Conservation (phyloP, 1,140 invertebrate genomes). For the Schlechtendalia chinensis region DNA sequence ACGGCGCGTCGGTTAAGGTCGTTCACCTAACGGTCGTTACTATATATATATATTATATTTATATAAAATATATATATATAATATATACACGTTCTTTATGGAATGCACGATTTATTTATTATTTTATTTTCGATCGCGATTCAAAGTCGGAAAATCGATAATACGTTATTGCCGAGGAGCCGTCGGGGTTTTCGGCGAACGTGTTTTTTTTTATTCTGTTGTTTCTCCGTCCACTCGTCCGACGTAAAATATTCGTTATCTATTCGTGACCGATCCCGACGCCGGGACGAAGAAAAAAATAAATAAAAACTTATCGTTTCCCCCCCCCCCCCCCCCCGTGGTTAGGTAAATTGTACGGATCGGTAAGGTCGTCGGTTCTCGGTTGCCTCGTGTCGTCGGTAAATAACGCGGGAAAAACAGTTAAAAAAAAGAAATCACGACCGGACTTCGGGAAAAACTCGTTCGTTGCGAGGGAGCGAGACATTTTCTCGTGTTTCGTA, state of each 20-base stretch:
- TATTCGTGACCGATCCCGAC: neutral
- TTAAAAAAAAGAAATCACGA: too few relatives aligned
- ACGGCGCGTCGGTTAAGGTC: constrained; percentile 31
- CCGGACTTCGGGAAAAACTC: too few relatives aligned
- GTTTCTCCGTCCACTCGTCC: neutral
- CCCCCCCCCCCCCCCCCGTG: too few relatives aligned
- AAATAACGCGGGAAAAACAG: too few relatives aligned
- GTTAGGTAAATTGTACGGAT: too few relatives aligned
- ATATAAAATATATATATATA: constrained; percentile 5
- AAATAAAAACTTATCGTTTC: too few relatives aligned
- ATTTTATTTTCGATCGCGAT: neutral
- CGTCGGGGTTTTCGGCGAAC: neutral
- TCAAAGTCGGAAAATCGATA: neutral
- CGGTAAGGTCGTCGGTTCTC: too few relatives aligned
- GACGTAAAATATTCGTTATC: too few relatives aligned
- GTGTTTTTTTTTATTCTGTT: neutral
- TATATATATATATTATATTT: constrained; percentile 13
- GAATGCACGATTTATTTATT: constrained; percentile 40
- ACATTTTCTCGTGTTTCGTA: too few relatives aligned
- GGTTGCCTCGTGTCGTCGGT: too few relatives aligned
- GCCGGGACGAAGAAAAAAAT: neutral
- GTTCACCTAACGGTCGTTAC: constrained; percentile 35
- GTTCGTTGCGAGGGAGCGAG: too few relatives aligned
- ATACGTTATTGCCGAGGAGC: neutral
- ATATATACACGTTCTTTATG: neutral